Conservation (phyloP, 2,888 invertebrate genomes). For the Mythimna lalbum region DNA sequence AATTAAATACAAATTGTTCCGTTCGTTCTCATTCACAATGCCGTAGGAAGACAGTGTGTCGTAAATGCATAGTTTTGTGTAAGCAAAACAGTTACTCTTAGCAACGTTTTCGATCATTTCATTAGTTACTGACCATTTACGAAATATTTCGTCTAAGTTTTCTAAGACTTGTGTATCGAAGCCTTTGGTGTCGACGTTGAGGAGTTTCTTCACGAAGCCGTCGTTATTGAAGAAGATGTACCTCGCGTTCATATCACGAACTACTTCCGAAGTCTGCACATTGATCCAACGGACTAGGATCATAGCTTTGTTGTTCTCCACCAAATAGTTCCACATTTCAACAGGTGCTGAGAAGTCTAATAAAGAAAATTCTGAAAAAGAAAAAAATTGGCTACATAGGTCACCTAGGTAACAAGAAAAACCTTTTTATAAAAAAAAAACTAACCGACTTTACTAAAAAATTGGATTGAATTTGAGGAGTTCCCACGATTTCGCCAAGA, state of each 20-base stretch:
- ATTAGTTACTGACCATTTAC: slow-evolving; percentile 89
- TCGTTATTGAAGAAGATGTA: slow-evolving; percentile 87
- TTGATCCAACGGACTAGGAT: slow-evolving; percentile 92
- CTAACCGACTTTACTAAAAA: too few species aligned
- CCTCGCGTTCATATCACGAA: slow-evolving; percentile 86
- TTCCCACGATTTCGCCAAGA: too few species aligned
- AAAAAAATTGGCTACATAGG: slow-evolving; percentile 35
- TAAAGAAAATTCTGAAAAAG: slow-evolving; percentile 88
- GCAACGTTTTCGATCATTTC: slow-evolving; percentile 91
- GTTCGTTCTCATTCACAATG: slow-evolving; percentile 91
- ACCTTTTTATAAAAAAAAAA: too few species aligned
- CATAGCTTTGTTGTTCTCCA: slow-evolving; percentile 91
- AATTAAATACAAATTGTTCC: slow-evolving; percentile 88
- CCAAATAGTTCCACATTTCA: slow-evolving; percentile 91
- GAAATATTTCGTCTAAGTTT: slow-evolving; percentile 87
- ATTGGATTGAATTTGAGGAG: too few species aligned
- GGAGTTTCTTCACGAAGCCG: slow-evolving; percentile 82
- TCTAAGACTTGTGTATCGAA: slow-evolving; percentile 81
- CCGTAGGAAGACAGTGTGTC: slow-evolving; percentile 92
- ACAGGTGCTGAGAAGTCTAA: slow-evolving; percentile 87
- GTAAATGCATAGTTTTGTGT: slow-evolving; percentile 90
- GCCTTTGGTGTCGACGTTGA: slow-evolving; percentile 85
- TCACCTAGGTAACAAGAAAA: neutral
- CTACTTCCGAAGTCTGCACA: slow-evolving; percentile 87
- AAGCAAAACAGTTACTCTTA: slow-evolving; percentile 84